phyloP scores from a whole-genome alignment of 1,140 invertebrate genomes.

The Euwallacea fornicatus region DNA sequence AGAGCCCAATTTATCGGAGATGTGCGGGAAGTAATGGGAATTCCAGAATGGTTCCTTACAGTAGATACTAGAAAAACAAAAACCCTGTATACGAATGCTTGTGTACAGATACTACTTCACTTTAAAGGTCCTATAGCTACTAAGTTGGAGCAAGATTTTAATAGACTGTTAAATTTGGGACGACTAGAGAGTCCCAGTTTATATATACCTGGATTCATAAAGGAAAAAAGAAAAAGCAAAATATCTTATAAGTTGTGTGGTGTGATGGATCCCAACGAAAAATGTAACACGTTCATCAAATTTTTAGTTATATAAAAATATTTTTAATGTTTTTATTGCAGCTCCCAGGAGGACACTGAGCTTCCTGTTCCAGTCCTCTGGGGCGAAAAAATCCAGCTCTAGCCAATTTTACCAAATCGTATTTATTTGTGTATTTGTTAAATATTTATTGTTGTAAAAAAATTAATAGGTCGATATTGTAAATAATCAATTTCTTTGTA shows the following conservation, averaged over 20 bases:
- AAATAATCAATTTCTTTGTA: too few relatives aligned
- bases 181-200: constrained; percentile 73
- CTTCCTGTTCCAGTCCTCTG: constrained; percentile 27
- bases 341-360: constrained; percentile 16
- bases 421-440: constrained; percentile 17
- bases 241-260: constrained; percentile 74
- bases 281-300: constrained; percentile 42
- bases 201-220: constrained; percentile 74
- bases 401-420: neutral
- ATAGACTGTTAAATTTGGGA: constrained; percentile 70
- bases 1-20: constrained; percentile 85
- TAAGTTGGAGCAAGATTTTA: constrained; percentile 77
- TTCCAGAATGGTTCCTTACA: constrained; percentile 87
- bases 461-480: neutral
- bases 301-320: neutral
- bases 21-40: constrained; percentile 77
- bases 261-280: constrained; percentile 70
- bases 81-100: constrained; percentile 73
- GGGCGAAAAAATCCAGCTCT: neutral
- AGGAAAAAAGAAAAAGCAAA: constrained; percentile 69
- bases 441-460: constrained; percentile 25
- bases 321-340: constrained; percentile 15
- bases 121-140: constrained; percentile 81
- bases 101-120: constrained; percentile 85
- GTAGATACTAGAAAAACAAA: constrained; percentile 81